Base-by-base conservation (phyloP, 2,888 invertebrate species). In the Pseudococcus jackbeardsleyi region DNA sequence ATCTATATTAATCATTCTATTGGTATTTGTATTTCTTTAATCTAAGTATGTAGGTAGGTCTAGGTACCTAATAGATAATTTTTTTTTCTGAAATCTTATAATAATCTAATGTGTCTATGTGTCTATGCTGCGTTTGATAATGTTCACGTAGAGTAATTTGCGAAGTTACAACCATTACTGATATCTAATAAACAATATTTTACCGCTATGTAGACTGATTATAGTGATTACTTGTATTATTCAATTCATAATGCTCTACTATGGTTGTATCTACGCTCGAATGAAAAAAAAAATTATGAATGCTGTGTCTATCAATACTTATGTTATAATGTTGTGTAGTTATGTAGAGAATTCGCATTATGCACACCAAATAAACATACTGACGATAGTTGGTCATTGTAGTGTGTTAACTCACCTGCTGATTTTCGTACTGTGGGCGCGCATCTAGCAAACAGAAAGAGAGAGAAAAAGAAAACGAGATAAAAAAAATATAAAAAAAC, bases 401-500 rank as follows among this genome's bases (percentile, higher is more conserved):
- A 42, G 84, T 88, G 84, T 84, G 84, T 88, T n/a, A 88, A 90
- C 90, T 90, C 90, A 90, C 90, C 90, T 90, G 90, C 89, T 90
- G 90, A 89, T 90, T 90, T 89, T 90, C 90, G 48, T 90, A 90
- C 89, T 90, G 90, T 90, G 90, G 90, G 89, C 89, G 90, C 90
- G 90, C 90, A 90, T 90, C 90, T 90, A 90, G 90, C 90, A 90
- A 90, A 90, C 90, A 90, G 89, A 90, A 90, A 90, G 90, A 90
- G 90, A 90, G 90, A 90, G 90, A 90, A 89, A 90, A 90, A 91
- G 90, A 90, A 90, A 90, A 89, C 90, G 90, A 90, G 89, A 90
- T 90, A 90, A 89, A 90, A 90, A 90, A 90, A 90, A 87, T 89
- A 89, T 88, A 85, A 89, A 89, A 89, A 88, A 89, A 89, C 77